Evolutionary conservation across 2,797 vertebrate genomes (phyloP), one percentile per base, ranked within the genome.

Genomic region (Chelon labrosus): DNA sequence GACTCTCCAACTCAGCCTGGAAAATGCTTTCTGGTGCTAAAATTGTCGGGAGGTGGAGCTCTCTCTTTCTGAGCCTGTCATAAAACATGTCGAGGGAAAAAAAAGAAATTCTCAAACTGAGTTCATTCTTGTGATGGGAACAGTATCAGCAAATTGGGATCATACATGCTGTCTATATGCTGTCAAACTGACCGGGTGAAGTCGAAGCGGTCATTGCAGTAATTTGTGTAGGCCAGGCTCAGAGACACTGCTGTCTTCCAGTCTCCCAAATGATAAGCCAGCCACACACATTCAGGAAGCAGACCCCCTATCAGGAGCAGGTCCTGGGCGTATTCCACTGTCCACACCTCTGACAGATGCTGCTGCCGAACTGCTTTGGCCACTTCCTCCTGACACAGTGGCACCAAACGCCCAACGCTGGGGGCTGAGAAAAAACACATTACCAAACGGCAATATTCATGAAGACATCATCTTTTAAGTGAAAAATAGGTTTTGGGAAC

Each of bases 171-270:
- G 2, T 52, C 54, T 50, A 57, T 4, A 73, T n/a, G 5, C 12
- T 22, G 57, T 68, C n/a, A 70, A 47, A 90, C 83, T 89, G 60
- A 97, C 97, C 93, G 85, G 75, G 83, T 79, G 50, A 94, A 89
- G 79, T 87, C 83, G 3, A 78, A 73, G 46, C 88, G 79, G 19
- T 85, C 80, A 25, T 87, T 80, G 83, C 90, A 94, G 81, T 95
- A 96, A 2, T 88, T 87, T 0, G 89, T 93, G 81, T 96, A 97
- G 10, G 95, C 96, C 76, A 98, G 80, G 63, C 96, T 94, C 71
- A 99, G 82, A 22, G 96, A 95, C 59, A 95, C 93, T 0, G 97
- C 95, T 1, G 95, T 95, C 81, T 98, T 99, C 98, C 98, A 99
- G 87, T 98, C 95, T 16, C 97, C 97, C 61, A 99, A 95, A 70